Percentiles rank a stretch among this genome's conserved stretches.
Conservation (phyloP, 1,140 invertebrate genomes). For the Venustaconcha ellipsiformis region DNA sequence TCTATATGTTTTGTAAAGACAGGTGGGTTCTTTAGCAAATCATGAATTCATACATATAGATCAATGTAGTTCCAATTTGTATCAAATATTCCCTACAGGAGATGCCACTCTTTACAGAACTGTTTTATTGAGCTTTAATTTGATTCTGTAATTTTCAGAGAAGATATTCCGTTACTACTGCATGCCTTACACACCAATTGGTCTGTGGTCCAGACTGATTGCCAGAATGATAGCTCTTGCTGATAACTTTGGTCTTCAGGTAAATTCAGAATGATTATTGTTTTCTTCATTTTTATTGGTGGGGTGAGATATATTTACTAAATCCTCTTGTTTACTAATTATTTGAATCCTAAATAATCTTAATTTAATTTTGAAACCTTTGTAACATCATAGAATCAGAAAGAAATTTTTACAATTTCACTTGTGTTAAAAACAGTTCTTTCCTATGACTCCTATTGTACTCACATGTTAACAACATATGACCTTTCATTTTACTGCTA, state of each 20-base stretch:
- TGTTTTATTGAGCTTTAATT: slow-evolving; percentile 4
- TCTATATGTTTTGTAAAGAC: background rate
- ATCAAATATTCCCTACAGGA: background rate
- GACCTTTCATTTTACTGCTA: no score
- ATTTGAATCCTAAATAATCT: no score
- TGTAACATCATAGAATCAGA: no score
- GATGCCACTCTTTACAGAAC: background rate
- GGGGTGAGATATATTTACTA: no score
- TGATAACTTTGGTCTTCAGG: slow-evolving; percentile 9
- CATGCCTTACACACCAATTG: slow-evolving; percentile 92
- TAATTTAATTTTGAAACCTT: no score
- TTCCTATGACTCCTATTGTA: no score
- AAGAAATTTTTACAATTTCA: no score
- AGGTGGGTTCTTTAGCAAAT: background rate
- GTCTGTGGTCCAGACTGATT: slow-evolving; percentile 96
- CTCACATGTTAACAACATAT: no score
- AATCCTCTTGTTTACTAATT: no score
- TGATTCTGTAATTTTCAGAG: slow-evolving; percentile 33
- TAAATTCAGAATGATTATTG: background rate
- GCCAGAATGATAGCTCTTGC: slow-evolving; percentile 73
- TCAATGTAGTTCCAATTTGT: background rate
- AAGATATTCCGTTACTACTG: slow-evolving; percentile 56
- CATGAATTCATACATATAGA: background rate
- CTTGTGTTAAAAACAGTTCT: no score
- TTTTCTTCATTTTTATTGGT: no score